Percentiles rank a stretch among this genome's conserved stretches.
phyloP scores from a whole-genome alignment of 2,888 invertebrate genomes.

The Onchidella celtica region DNA sequence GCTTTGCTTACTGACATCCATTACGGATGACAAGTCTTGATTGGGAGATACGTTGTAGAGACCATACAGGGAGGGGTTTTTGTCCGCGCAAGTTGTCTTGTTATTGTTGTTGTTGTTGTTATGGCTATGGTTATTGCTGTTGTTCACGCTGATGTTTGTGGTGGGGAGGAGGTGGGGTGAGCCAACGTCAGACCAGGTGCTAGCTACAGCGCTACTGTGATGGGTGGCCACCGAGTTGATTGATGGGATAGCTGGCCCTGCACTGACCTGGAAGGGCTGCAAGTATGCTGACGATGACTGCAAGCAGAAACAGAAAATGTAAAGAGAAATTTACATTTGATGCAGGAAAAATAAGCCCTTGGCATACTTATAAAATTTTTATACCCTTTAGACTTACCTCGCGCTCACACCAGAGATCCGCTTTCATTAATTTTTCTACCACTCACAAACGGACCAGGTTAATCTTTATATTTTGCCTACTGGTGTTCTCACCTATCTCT shows the following conservation, averaged over 20 bases:
- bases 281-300: constrained; percentile 23
- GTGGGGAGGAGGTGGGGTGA: constrained; percentile 5
- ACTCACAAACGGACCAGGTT: too few species aligned
- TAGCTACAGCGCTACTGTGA: background rate
- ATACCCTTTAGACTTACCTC: too few species aligned
- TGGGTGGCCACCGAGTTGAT: background rate
- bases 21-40: background rate
- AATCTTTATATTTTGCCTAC: too few species aligned
- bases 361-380: too few species aligned
- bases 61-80: background rate
- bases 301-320: too few species aligned
- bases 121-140: constrained; percentile 31
- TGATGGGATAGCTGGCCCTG: background rate
- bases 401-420: too few species aligned
- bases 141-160: constrained; percentile 20
- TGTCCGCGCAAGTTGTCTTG: constrained; percentile 10
- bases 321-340: constrained; percentile 10
- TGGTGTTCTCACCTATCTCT: too few species aligned
- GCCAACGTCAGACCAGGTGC: constrained; percentile 23
- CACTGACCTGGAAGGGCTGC: constrained; percentile 36
- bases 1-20: too few species aligned
- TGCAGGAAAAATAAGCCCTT: too few species aligned
- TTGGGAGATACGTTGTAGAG: background rate
- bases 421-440: too few species aligned
- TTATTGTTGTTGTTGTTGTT: constrained; percentile 17